phyloP scores from a whole-genome alignment of 2,888 invertebrate genomes.

The Tricholauxania praeusta region DNA sequence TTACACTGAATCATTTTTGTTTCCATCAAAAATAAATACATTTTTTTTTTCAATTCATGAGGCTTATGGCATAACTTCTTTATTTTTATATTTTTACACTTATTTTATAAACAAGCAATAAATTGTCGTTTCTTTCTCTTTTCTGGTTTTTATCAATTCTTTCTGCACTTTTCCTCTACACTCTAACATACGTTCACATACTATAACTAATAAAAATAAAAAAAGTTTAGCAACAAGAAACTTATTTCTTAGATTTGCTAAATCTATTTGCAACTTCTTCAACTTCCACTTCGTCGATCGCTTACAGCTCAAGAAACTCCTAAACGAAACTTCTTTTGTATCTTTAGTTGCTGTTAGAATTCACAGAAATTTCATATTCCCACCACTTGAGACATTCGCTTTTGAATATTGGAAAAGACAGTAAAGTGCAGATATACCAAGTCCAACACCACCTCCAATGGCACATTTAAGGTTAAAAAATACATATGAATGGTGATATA shows the following conservation, averaged over 20 bases:
- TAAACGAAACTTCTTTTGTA: conserved; percentile 11
- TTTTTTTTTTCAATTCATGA: neutral
- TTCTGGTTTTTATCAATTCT: neutral
- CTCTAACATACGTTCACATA: conserved; percentile 37
- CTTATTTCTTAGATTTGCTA: conserved; percentile 49
- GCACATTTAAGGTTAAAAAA: conserved; percentile 74
- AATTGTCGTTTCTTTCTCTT: conserved; percentile 1
- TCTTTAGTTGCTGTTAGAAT: conserved; percentile 31
- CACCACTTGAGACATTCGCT: conserved; percentile 53
- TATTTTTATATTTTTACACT: conserved; percentile 10
- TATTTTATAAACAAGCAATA: too few relatives aligned
- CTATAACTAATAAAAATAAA: conserved; percentile 43
- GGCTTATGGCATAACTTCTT: conserved; percentile 20
- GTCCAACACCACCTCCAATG: conserved; percentile 86
- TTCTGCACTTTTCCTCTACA: conserved; percentile 17
- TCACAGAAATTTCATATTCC: conserved; percentile 58
- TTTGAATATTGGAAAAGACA: conserved; percentile 63
- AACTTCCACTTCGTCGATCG: neutral
- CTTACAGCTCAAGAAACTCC: conserved; percentile 11
- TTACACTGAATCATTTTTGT: too few relatives aligned
- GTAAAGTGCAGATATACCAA: conserved; percentile 84
- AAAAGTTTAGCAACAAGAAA: conserved; percentile 37
- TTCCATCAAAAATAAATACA: neutral
- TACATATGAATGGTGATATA: neutral
- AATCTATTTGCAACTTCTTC: conserved; percentile 23